Conservation (phyloP, 2,797 vertebrate genomes). For the Phalanger gymnotis region DNA sequence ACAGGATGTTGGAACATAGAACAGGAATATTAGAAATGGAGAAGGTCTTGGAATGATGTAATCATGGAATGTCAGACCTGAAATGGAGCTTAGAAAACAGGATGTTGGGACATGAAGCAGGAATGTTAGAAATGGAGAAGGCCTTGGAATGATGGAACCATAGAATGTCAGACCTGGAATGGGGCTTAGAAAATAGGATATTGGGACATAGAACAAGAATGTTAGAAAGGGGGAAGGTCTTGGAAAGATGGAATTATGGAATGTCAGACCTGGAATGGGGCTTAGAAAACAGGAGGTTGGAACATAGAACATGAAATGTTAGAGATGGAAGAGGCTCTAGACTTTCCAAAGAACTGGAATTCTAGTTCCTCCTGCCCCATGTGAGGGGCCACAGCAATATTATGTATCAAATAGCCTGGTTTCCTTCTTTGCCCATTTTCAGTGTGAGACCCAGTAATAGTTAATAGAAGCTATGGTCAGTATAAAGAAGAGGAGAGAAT, state of each 20-base stretch:
- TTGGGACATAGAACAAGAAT: background rate
- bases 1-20: background rate
- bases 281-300: background rate
- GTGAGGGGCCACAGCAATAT: background rate
- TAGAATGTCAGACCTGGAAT: too few species aligned
- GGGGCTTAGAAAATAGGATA: background rate
- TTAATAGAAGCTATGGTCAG: background rate
- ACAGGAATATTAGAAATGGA: too few species aligned
- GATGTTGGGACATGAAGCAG: background rate
- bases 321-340: background rate
- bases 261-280: too few species aligned
- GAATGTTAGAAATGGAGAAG: too few species aligned
- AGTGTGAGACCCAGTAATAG: background rate
- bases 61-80: too few species aligned
- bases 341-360: background rate
- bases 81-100: too few species aligned
- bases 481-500: background rate
- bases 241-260: too few species aligned
- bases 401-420: background rate
- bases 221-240: too few species aligned
- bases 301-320: background rate
- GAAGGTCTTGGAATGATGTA: too few species aligned
- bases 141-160: too few species aligned
- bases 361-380: background rate
- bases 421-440: background rate